A percentile compares a stretch with the other conserved stretches of the same genome.
Conservation (phyloP, 53 echinoderm and acorn worm genomes). For the Hippasteria phrygiana region DNA sequence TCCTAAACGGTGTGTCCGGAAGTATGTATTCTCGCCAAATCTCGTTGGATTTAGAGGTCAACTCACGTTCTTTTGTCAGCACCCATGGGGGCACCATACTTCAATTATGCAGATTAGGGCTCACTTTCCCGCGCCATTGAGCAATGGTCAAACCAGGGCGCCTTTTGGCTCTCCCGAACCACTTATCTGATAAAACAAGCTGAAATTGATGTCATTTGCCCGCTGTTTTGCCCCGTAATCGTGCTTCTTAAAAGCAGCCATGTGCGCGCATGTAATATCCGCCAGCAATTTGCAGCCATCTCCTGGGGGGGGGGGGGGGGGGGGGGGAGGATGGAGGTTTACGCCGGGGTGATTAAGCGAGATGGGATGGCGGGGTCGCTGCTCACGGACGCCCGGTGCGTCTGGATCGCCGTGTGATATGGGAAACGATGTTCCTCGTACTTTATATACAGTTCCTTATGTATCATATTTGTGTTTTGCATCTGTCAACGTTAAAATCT, state of each 20-base stretch:
- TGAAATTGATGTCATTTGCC: constrained; percentile 56
- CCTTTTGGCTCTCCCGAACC: constrained; percentile 25
- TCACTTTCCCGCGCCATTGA: background rate
- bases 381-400: background rate
- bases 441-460: background rate
- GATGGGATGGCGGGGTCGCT: background rate
- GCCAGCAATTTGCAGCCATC: constrained; percentile 25
- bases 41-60: too few relatives aligned
- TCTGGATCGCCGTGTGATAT: background rate
- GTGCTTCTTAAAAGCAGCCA: constrained; percentile 53
- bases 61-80: too few relatives aligned
- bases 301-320: background rate
- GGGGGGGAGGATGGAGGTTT: background rate
- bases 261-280: constrained; percentile 5
- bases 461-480: background rate
- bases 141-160: background rate
- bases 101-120: constrained; percentile 25
- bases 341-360: constrained; percentile 21
- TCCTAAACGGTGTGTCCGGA: too few relatives aligned
- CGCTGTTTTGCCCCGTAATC: constrained; percentile 47
- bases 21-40: too few relatives aligned
- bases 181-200: constrained; percentile 61
- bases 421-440: background rate
- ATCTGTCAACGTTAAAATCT: background rate
- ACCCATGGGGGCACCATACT: background rate